These are phyloP conservation scores for Papilio polyxenes DNA, from an alignment of 1,140 invertebrate species.

Conservation along the genomic window DNA sequence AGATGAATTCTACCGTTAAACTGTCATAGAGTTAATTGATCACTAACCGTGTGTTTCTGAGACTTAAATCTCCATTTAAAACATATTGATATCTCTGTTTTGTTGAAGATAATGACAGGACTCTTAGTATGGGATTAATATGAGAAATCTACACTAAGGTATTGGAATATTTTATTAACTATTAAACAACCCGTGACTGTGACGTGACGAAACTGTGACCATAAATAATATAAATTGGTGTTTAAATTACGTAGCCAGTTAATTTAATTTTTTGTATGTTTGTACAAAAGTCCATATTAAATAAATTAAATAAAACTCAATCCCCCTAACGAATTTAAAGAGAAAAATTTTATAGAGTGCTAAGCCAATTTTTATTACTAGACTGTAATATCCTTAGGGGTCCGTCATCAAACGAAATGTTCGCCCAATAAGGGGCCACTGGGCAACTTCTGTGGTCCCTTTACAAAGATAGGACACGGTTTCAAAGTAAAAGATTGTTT, in stretches of 20 bases:
- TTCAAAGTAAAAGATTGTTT: constrained; percentile 21
- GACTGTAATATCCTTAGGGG: not conserved
- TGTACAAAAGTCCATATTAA: not conserved
- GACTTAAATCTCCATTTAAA: no score
- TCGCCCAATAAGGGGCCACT: constrained; percentile 15
- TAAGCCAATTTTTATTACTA: constrained; percentile 22
- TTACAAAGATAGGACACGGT: constrained; percentile 9
- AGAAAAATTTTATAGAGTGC: not conserved
- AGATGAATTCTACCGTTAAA: no score
- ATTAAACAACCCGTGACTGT: no score
- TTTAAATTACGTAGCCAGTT: not conserved
- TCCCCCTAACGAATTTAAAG: not conserved
- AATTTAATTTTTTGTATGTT: not conserved
- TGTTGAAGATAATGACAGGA: no score
- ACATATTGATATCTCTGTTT: no score
- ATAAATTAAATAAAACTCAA: not conserved
- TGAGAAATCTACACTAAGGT: no score
- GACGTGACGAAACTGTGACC: no score
- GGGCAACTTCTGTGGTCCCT: constrained; percentile 8
- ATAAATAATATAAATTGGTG: not conserved
- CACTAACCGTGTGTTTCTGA: no score
- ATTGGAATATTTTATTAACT: no score
- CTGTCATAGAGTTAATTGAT: no score
- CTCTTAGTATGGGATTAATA: no score
- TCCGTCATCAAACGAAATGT: constrained; percentile 7